These are phyloP conservation scores for Paraplagusia blochii DNA, from an alignment of 2,113 vertebrate genomes.

Conservation along the genomic window DNA sequence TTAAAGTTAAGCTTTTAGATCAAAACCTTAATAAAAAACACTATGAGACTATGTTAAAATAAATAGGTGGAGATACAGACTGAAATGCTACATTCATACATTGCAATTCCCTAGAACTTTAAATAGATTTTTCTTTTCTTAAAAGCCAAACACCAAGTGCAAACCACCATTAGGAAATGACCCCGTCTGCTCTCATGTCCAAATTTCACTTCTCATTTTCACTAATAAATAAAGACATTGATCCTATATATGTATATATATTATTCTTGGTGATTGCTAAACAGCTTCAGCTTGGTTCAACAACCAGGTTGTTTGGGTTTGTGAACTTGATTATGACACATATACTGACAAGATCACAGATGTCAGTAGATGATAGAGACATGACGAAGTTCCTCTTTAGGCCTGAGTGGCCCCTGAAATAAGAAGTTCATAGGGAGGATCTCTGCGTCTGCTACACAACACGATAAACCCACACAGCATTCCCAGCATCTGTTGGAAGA, in stretches of 20 bases:
- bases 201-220: conserved; percentile 19
- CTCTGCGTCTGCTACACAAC: conserved; percentile 85
- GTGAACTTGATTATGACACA: conserved; percentile 45
- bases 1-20: conserved; percentile 58
- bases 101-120: conserved; percentile 46
- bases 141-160: conserved; percentile 63
- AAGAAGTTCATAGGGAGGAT: conserved; percentile 91
- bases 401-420: conserved; percentile 87
- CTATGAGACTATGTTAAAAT: neutral
- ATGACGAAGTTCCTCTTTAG: conserved; percentile 62
- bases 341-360: too few species aligned
- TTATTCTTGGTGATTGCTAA: conserved; percentile 18
- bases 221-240: conserved; percentile 36
- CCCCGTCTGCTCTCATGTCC: conserved; percentile 37
- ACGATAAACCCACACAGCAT: conserved; percentile 92
- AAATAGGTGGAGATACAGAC: conserved; percentile 13
- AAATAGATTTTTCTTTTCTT: conserved; percentile 47
- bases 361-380: conserved; percentile 33
- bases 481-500: conserved; percentile 83
- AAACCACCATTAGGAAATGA: conserved; percentile 60
- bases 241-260: too few species aligned
- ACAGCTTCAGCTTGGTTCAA: conserved; percentile 27
- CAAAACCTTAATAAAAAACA: too few species aligned
- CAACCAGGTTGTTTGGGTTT: conserved; percentile 32
- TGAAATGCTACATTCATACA: conserved; percentile 30